Evolutionary conservation across 2,888 invertebrate genomes (phyloP).

Genomic region (Lepidonotus clava): DNA sequence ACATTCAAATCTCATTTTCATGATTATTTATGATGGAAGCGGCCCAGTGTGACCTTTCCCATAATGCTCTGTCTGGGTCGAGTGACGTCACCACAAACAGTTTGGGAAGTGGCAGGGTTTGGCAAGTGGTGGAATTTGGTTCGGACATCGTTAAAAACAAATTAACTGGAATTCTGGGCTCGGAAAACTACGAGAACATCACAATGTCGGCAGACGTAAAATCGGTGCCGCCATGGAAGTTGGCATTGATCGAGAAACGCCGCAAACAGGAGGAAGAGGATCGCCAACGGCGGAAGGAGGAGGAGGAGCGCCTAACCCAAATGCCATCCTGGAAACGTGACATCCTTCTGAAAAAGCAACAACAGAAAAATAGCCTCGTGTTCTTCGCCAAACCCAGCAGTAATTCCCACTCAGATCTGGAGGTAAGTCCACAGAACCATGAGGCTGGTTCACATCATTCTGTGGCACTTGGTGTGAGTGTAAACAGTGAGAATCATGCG

Average conservation of each 20-base stretch:
- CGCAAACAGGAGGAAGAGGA: conserved; percentile 62
- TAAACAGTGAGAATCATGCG: conserved; percentile 19
- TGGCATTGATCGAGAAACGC: conserved; percentile 62
- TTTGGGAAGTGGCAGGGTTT: conserved; percentile 55
- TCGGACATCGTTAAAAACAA: neutral
- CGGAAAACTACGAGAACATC: neutral
- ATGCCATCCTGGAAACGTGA: conserved; percentile 67
- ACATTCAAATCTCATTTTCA: neutral
- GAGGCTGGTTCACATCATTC: neutral
- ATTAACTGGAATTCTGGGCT: neutral
- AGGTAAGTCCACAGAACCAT: conserved; percentile 10
- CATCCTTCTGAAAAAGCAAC: conserved; percentile 61
- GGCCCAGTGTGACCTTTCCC: conserved; percentile 46
- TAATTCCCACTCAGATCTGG: conserved; percentile 2
- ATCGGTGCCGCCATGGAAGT: conserved; percentile 68
- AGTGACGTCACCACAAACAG: conserved; percentile 57
- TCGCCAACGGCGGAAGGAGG: conserved; percentile 49
- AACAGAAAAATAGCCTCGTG: conserved; percentile 57
- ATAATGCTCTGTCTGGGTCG: conserved; percentile 48
- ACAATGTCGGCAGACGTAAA: conserved; percentile 65
- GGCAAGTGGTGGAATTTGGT: conserved; percentile 25
- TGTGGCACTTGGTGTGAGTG: neutral
- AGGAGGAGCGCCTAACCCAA: conserved; percentile 59
- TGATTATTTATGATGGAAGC: neutral
- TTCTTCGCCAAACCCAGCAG: conserved; percentile 51